Conservation (phyloP, 2,797 vertebrate genomes). For the Gymnocypris eckloni region DNA sequence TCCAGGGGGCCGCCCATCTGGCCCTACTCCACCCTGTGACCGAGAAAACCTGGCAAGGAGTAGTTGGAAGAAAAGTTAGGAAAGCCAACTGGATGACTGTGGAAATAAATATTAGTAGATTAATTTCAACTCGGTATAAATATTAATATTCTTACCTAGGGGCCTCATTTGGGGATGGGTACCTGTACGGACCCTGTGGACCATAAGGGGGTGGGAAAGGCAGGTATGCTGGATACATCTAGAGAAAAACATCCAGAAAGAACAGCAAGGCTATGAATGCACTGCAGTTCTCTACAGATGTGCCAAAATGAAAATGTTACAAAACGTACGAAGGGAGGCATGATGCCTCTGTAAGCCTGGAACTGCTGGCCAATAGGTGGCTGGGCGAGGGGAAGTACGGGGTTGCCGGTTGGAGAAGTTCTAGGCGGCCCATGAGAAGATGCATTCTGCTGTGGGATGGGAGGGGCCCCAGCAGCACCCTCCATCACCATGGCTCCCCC, state of each 20-base stretch:
- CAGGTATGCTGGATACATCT: slow-evolving; percentile 94
- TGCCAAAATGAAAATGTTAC: background rate
- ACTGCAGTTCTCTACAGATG: background rate
- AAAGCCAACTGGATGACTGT: background rate
- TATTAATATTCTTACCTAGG: slow-evolving; percentile 77
- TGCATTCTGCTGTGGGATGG: slow-evolving; percentile 70
- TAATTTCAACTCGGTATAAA: background rate
- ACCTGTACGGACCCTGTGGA: slow-evolving; percentile 91
- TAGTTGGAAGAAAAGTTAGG: background rate
- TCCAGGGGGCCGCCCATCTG: slow-evolving; percentile 74
- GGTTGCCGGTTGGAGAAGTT: slow-evolving; percentile 79
- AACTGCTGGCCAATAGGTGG: slow-evolving; percentile 86
- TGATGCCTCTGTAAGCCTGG: slow-evolving; percentile 89
- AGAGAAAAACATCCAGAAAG: slow-evolving; percentile 30
- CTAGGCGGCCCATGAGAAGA: slow-evolving; percentile 79
- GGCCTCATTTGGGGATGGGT: slow-evolving; percentile 84
- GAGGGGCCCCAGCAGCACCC: slow-evolving; percentile 79
- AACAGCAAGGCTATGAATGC: slow-evolving; percentile 10
- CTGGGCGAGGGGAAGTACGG: slow-evolving; percentile 82
- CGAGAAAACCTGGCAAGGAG: slow-evolving; percentile 81
- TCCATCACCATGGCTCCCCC: slow-evolving; percentile 82
- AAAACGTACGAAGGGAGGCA: slow-evolving; percentile 90
- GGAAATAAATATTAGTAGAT: background rate
- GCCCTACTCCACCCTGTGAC: slow-evolving; percentile 75
- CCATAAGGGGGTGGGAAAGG: slow-evolving; percentile 90